Percentiles rank a stretch among this genome's conserved stretches.
These are phyloP conservation scores for Perizoma flavofasciatum DNA, from an alignment of 2,888 invertebrate genomes.

Conservation along the genomic window DNA sequence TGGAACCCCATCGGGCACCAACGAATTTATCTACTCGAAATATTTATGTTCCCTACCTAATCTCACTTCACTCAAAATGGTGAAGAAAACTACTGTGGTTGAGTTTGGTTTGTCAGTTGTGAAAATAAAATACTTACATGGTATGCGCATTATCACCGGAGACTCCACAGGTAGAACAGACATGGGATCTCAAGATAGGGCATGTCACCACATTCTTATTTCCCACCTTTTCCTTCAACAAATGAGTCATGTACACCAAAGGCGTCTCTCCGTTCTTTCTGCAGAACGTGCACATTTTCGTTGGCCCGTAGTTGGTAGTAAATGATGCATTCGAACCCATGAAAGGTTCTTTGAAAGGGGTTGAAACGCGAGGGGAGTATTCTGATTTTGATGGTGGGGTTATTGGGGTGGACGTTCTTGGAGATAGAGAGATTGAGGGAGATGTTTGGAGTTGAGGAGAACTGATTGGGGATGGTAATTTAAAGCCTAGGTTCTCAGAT, in stretches of 20 bases:
- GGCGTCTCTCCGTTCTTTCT: conserved; percentile 75
- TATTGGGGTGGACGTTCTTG: conserved; percentile 19
- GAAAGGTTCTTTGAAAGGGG: conserved; percentile 29
- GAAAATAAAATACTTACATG: conserved; percentile 60
- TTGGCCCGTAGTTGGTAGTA: conserved; percentile 18
- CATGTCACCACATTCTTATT: conserved; percentile 64
- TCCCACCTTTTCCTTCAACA: conserved; percentile 61
- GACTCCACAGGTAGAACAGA: conserved; percentile 65
- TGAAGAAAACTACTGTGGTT: no score
- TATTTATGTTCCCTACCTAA: no score
- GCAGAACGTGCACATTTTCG: conserved; percentile 69
- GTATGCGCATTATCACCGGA: conserved; percentile 75
- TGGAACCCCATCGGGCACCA: no score
- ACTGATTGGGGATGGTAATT: conserved; percentile 47
- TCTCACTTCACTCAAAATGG: no score
- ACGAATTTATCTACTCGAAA: no score
- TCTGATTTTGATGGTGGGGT: conserved; percentile 3
- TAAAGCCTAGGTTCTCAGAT: conserved; percentile 48
- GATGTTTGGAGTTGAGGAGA: conserved; percentile 32
- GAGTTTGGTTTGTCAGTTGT: no score
- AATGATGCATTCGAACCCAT: conserved; percentile 31
- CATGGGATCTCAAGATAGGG: conserved; percentile 68
- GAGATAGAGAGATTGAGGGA: conserved; percentile 30
- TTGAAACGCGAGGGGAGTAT: conserved; percentile 17
- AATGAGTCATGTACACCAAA: conserved; percentile 65